Evolutionary conservation across 2,797 vertebrate species (phyloP), one percentile per base, ranked within the genome.

Genomic region (Octomys mimax): DNA sequence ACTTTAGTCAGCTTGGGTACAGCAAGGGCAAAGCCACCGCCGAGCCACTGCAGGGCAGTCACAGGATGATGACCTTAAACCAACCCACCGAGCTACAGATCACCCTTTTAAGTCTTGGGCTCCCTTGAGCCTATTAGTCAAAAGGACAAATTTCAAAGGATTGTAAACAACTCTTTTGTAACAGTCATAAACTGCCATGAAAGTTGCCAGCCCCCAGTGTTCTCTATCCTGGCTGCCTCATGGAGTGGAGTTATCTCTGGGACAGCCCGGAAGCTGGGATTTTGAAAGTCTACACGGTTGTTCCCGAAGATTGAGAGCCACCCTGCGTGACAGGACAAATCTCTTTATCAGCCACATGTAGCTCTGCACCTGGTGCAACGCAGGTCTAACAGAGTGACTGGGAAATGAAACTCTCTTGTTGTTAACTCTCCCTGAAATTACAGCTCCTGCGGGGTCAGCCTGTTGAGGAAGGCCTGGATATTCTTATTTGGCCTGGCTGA

Each of bases 71-170:
- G 64, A 21, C 26, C 57, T 81, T 79, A 86, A 6, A 39, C 31
- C 31, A 95, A 52, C 28, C 59, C 73, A 19, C 2, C 19, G 18
- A 39, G 39, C n/a, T 22, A 28, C 68, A 10, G n/a, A 28, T 90
- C 70, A 80, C 70, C 81, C 73, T 93, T 90, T 78, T 18, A 87
- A 80, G 64, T 89, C 78, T 92, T 95, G 88, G 90, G 84, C n/a
- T 96, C 57, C 64, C 46, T 90, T 91, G 66, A 52, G 26, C 81
- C 80, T 57, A 89, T 22, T 64, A 95, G 42, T 89, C 82, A 90
- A 94, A 87, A 87, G 59, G 52, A 64, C 75, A 94, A 79, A 81
- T 64, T 78, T 57, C 21, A n/a, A 54, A 91, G 83, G 73, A 49
- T 36, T 49, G 73, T 70, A 49, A 73, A 62, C 57, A 28, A 54